Base-by-base conservation (phyloP, 2,888 invertebrate genomes). In the Noctua fimbriata region DNA sequence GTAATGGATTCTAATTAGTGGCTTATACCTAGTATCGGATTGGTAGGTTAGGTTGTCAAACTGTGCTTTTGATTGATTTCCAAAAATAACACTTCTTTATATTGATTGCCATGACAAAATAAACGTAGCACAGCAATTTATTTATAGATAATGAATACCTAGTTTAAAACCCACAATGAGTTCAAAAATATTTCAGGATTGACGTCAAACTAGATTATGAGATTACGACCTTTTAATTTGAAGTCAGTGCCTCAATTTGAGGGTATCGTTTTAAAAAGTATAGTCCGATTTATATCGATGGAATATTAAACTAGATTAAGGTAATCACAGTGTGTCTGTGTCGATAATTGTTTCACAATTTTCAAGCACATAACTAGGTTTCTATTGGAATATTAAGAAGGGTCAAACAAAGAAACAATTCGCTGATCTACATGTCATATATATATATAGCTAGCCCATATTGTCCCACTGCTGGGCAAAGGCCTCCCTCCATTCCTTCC, bases 101-200 rank as follows among this genome's bases (percentile, higher is more conserved):
- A 21, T n/a, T 47, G 12, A 60, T 47, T 47, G 16, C 28, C 60
- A 28, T 28, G 18, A 28, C 10, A 49, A 7, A 58, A 78, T 55
- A 16, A 32, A 10, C 18, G 16, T 41, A 12, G 0, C 21, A 18
- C 65, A 1, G 16, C 18, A 36, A 44, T 72, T 47, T 28, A 70
- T 41, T 79, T 28, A 55, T 28, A 6, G 36, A 14, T 36, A 44
- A 5, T 1, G 21, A 41, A 36, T 32, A 32, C 10, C 4, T 28
- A 21, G 41, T 60, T 69, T 21, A n/a, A 16, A 6, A 7, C 18
- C n/a, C 3, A 72, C 21, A 47, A 47, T n/a, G 47, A n/a, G 41
- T 58, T 41, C n/a, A 67, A 76, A 83, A 44, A 67, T 16, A 63
- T 28, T 14, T 81, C 14, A 44, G 7, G 12, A 82, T 32, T 82